Percentiles rank a stretch among this genome's conserved stretches.
Conservation (phyloP, 2,113 vertebrate genomes). For the Aegithalos caudatus region DNA sequence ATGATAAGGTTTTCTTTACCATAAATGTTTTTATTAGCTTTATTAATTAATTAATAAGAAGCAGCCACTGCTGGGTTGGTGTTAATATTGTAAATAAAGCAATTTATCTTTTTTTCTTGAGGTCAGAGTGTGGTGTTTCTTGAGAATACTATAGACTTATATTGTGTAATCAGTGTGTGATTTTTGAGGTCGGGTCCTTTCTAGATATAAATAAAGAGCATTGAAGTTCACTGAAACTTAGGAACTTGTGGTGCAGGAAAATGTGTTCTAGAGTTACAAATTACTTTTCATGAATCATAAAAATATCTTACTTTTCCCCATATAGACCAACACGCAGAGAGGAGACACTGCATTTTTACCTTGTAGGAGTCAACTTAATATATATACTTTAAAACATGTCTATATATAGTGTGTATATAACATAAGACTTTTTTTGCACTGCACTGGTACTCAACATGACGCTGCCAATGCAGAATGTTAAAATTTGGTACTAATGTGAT, state of each 20-base stretch:
- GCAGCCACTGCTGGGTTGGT: neutral
- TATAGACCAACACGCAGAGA: neutral
- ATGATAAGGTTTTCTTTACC: neutral
- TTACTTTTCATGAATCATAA: neutral
- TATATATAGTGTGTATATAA: neutral
- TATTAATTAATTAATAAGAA: neutral
- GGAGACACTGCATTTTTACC: neutral
- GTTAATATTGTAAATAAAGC: neutral
- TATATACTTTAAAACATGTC: neutral
- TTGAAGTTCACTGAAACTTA: neutral
- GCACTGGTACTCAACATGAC: neutral
- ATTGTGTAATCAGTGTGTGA: neutral
- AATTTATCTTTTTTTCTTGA: neutral
- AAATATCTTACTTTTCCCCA: neutral
- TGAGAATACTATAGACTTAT: fast-evolving
- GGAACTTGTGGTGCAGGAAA: neutral
- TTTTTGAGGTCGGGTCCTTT: neutral
- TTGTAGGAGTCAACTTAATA: neutral
- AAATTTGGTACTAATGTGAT: neutral
- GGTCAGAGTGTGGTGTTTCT: neutral
- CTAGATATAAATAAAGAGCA: neutral
- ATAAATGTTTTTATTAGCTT: neutral
- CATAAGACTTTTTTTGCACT: neutral
- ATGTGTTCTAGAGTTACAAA: neutral
- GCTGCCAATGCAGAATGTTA: neutral